Conservation (phyloP, 1,140 invertebrate species). For the Aphelenchoides fujianensis region DNA sequence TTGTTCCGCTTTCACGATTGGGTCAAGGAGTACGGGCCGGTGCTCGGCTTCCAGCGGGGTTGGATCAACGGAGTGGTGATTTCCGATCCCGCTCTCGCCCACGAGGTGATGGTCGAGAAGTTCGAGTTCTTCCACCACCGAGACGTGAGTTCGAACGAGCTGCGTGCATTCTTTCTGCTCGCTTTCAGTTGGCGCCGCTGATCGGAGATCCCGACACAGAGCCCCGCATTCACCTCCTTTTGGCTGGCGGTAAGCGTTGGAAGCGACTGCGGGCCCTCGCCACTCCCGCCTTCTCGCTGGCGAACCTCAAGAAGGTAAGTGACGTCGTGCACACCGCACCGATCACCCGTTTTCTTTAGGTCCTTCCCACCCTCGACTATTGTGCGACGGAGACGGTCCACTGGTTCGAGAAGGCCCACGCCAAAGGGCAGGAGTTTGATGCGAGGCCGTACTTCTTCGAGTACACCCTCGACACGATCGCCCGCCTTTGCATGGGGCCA, state of each 20-base stretch:
- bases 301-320: conserved; percentile 63
- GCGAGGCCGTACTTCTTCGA: not conserved
- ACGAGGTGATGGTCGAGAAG: conserved; percentile 65
- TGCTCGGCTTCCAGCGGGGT: conserved; percentile 61
- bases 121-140: conserved; percentile 65
- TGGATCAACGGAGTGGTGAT: conserved; percentile 63
- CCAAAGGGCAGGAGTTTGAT: not conserved
- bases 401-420: not conserved
- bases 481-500: not conserved
- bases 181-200: conserved; percentile 2
- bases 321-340: not conserved
- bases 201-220: conserved; percentile 11
- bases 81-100: conserved; percentile 62
- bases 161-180: not conserved
- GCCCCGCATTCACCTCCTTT: conserved; percentile 45
- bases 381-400: not conserved
- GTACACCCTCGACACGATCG: not conserved
- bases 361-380: not conserved
- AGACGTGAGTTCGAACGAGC: conserved; percentile 28
- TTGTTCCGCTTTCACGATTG: conserved; percentile 53
- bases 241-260: conserved; percentile 59
- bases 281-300: conserved; percentile 64
- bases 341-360: not conserved
- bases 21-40: conserved; percentile 63
- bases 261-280: conserved; percentile 64